Evolutionary conservation across 2,888 invertebrate species (phyloP).

Genomic region (Oligia strigilis): DNA sequence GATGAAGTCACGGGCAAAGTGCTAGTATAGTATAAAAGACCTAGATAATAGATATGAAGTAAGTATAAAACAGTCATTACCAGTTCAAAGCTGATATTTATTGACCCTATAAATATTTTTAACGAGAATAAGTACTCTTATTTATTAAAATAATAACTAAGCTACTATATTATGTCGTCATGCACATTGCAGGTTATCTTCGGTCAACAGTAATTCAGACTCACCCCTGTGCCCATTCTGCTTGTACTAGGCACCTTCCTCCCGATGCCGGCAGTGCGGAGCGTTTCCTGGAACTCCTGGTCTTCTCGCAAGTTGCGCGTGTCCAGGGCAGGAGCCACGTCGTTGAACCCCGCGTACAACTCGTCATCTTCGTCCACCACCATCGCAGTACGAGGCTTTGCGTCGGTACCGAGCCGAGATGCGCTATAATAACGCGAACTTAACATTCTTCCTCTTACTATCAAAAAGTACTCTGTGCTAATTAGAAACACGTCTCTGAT

Average conservation of each 20-base stretch:
- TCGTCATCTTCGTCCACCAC: conserved; percentile 91
- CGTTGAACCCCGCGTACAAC: conserved; percentile 92
- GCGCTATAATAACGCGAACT: conserved; percentile 86
- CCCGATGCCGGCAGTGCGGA: conserved; percentile 93
- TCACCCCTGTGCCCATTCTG: conserved; percentile 86
- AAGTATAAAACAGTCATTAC: conserved; percentile 13
- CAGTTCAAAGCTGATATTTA: conserved; percentile 29
- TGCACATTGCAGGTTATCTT: conserved; percentile 33
- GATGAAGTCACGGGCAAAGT: not conserved
- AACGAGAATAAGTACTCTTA: conserved; percentile 16
- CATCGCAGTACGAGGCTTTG: conserved; percentile 84
- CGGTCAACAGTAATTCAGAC: conserved; percentile 51
- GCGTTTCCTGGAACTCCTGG: conserved; percentile 93
- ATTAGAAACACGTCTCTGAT: conserved; percentile 15
- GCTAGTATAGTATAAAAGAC: not conserved
- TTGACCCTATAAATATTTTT: conserved; percentile 27
- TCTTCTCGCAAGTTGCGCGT: conserved; percentile 93
- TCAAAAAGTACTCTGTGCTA: not conserved
- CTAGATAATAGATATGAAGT: not conserved
- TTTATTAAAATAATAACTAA: conserved; percentile 18
- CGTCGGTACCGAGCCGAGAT: conserved; percentile 82
- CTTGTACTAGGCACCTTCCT: conserved; percentile 92
- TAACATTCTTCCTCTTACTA: conserved; percentile 73
- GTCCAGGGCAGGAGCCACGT: conserved; percentile 92
- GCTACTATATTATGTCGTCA: conserved; percentile 10